These are phyloP conservation scores for Mercenaria mercenaria DNA, from an alignment of 1,140 invertebrate genomes.

Conservation along the genomic window DNA sequence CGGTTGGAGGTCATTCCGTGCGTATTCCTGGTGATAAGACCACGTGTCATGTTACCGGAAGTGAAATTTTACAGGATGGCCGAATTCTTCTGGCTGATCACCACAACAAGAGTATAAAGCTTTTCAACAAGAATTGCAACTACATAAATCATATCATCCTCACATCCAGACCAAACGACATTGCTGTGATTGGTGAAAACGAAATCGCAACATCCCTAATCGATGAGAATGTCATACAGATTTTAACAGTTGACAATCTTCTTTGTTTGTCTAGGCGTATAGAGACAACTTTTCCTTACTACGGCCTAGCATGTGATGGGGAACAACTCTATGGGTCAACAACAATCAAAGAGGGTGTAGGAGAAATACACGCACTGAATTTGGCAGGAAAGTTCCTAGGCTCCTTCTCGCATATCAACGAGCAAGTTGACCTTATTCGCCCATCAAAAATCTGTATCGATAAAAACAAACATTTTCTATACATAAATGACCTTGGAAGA, in stretches of 20 bases:
- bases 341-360: neutral
- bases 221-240: constrained; percentile 29
- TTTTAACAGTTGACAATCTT: neutral
- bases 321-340: neutral
- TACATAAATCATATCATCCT: neutral
- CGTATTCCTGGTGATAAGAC: constrained; percentile 38
- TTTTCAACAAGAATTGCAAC: constrained; percentile 11
- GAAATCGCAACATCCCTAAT: constrained; percentile 31
- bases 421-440: neutral
- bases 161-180: constrained; percentile 20
- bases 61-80: constrained; percentile 23
- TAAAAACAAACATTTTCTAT: neutral
- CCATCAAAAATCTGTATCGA: constrained; percentile 6
- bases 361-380: constrained; percentile 31
- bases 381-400: constrained; percentile 3
- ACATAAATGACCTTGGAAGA: neutral
- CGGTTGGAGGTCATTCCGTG: constrained; percentile 33
- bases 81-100: constrained; percentile 25
- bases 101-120: constrained; percentile 43
- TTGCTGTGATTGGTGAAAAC: neutral
- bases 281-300: neutral
- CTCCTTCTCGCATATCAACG: neutral
- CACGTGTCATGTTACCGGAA: constrained; percentile 37
- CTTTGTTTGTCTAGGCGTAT: neutral
- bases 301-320: neutral